Percentiles rank a stretch among this genome's conserved stretches.
Evolutionary conservation across 2,797 vertebrate species (phyloP).

Genomic region (Ataeniobius toweri): DNA sequence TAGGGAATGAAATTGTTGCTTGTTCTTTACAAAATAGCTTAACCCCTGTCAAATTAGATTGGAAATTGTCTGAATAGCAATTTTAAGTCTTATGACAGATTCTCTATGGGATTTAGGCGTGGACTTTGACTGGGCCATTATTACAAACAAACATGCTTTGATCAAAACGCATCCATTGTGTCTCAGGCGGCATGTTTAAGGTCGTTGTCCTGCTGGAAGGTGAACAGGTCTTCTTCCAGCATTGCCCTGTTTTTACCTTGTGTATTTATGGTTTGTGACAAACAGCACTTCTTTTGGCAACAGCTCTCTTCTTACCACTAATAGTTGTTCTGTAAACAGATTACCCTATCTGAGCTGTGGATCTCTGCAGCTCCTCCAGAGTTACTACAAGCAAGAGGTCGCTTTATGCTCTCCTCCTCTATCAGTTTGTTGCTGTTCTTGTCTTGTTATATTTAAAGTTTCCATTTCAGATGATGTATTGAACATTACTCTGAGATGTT

Average conservation of each 20-base stretch:
- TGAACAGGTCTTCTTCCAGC: neutral
- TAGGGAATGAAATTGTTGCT: neutral
- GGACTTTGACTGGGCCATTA: neutral
- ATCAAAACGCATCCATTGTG: neutral
- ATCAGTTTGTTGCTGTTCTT: neutral
- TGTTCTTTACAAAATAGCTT: too few species aligned
- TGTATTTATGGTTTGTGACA: too few species aligned
- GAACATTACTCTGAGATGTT: neutral
- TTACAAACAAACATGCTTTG: neutral
- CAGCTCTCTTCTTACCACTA: too few species aligned
- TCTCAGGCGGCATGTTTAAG: neutral
- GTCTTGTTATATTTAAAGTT: neutral
- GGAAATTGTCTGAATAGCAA: neutral
- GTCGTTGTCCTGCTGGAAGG: neutral
- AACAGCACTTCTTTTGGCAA: too few species aligned
- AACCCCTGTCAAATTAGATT: neutral
- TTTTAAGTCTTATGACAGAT: neutral
- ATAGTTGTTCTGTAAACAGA: too few species aligned
- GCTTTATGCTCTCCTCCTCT: neutral
- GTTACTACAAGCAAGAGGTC: too few species aligned
- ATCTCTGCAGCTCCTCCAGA: too few species aligned
- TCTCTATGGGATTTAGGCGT: neutral
- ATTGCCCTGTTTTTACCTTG: neutral
- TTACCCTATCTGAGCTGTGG: too few species aligned
- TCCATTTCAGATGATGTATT: neutral